These are phyloP conservation scores for Pseudochirops cupreus DNA, from an alignment of 2,797 vertebrate genomes.

Conservation along the genomic window DNA sequence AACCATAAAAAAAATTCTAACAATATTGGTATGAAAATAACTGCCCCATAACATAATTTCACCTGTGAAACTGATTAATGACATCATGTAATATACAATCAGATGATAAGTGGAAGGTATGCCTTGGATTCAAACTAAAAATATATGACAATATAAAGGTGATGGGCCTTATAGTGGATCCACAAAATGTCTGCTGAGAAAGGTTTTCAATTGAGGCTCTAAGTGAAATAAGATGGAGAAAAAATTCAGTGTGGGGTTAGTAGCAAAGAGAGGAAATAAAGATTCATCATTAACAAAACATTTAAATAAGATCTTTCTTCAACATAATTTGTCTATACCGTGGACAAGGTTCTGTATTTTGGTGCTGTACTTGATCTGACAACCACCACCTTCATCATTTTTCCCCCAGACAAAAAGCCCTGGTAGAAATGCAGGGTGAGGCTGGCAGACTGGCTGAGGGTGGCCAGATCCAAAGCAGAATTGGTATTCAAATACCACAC, in stretches of 20 bases:
- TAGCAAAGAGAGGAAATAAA: slow-evolving; percentile 37
- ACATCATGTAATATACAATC: not conserved
- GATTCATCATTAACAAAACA: slow-evolving; percentile 38
- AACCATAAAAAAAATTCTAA: not conserved
- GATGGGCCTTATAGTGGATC: not conserved
- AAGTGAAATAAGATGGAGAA: slow-evolving; percentile 2
- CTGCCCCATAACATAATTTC: not conserved
- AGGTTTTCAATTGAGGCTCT: not conserved
- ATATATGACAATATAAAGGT: not conserved
- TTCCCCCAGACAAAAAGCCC: slow-evolving; percentile 8
- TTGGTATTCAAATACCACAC: slow-evolving; percentile 26
- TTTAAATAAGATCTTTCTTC: slow-evolving; percentile 29
- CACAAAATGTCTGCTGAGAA: not conserved
- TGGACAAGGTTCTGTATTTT: slow-evolving; percentile 47
- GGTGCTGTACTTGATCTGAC: slow-evolving; percentile 35
- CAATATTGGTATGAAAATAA: not conserved
- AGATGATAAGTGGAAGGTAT: not conserved
- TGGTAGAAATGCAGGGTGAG: slow-evolving; percentile 8
- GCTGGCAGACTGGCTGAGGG: not conserved
- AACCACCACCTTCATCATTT: not conserved
- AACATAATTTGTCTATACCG: slow-evolving; percentile 31
- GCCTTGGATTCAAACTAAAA: not conserved
- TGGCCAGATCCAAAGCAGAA: slow-evolving; percentile 19
- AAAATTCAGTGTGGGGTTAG: slow-evolving; percentile 49
- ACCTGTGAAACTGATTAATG: not conserved